Base-by-base conservation (phyloP, 2,888 invertebrate genomes). In the Drosophila crucigera region DNA sequence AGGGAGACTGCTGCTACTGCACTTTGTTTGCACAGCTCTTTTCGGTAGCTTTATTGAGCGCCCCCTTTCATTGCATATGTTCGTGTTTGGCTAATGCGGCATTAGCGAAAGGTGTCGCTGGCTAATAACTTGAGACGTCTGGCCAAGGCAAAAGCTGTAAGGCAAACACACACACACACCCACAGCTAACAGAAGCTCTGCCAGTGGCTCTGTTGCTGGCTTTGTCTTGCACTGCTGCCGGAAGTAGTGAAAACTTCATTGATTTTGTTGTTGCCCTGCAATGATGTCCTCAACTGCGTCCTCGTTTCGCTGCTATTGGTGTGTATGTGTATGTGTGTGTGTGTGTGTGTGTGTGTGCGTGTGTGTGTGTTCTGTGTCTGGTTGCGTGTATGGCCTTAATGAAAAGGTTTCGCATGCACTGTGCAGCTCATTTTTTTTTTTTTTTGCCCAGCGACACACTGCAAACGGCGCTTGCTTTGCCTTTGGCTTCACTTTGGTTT, bases 231-330 rank as follows among this genome's bases (percentile, higher is more conserved):
- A 1, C 63, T 54, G 10, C 68, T 54, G 64, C 67, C 84, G 89
- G 89, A 86, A 90, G 87, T 84, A 84, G 91, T 89, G 81, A 90
- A 87, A 87, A 74, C 82, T 84, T 84, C 84, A 87, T 90, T 87
- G 89, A 90, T 87, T 87, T 87, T 87, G 75, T 78, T 80, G 59
- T 54, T 86, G 82, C 67, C 49, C 75, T 72, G 71, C 72, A 89
- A 72, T 83, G 83, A 70, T 80, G 86, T 85, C 86, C 90, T 86
- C 76, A 80, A 75, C 74, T 67, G 66, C 54, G 82, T 78, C 68
- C 82, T 82, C 90, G 86, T 85, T 88, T 75, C 39, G 66, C 33
- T 56, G 82, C 62, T 47, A 25, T 73, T 78, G 16, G 37, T 39
- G 64, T 68, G 37, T 35, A 5, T 35, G 35, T 43, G 10, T 56